Conservation (phyloP, 2,888 invertebrate species). For the Drosophila yooni region DNA sequence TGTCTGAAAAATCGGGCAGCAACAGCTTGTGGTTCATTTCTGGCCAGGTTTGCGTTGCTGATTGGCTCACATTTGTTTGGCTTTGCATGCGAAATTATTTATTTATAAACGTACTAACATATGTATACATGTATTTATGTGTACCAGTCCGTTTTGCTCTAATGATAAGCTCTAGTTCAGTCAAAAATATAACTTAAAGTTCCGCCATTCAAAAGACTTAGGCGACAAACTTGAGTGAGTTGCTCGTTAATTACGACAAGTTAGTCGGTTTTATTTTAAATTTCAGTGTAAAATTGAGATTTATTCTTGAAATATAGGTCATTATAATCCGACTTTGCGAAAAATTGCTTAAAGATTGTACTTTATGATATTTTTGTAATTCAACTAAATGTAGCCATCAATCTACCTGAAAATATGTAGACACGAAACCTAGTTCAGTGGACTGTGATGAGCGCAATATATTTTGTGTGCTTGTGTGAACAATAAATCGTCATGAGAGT, state of each 20-base stretch:
- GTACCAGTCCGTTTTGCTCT: conserved; percentile 18
- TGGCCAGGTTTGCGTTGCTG: conserved; percentile 35
- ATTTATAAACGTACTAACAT: conserved; percentile 22
- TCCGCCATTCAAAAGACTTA: conserved; percentile 39
- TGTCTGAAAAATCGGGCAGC: conserved; percentile 61
- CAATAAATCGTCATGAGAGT: conserved; percentile 20
- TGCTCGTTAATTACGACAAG: conserved; percentile 38
- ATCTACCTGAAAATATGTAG: background rate
- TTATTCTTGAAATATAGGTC: background rate
- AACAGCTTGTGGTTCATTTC: conserved; percentile 28
- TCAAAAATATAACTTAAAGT: conserved; percentile 25
- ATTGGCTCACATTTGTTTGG: conserved; percentile 67
- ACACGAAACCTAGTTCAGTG: background rate
- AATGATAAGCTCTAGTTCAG: conserved; percentile 51
- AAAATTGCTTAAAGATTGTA: conserved; percentile 19
- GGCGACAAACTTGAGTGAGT: conserved; percentile 31
- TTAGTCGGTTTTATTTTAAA: conserved; percentile 15
- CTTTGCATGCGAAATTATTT: conserved; percentile 46
- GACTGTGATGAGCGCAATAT: conserved; percentile 18
- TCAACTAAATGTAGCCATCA: conserved; percentile 9
- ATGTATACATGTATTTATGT: background rate
- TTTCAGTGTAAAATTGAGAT: conserved; percentile 2
- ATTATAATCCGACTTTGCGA: background rate
- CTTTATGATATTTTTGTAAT: conserved; percentile 23
- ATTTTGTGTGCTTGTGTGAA: conserved; percentile 29